Base-by-base conservation (phyloP, 2,797 vertebrate genomes). In the Macropodus opercularis region DNA sequence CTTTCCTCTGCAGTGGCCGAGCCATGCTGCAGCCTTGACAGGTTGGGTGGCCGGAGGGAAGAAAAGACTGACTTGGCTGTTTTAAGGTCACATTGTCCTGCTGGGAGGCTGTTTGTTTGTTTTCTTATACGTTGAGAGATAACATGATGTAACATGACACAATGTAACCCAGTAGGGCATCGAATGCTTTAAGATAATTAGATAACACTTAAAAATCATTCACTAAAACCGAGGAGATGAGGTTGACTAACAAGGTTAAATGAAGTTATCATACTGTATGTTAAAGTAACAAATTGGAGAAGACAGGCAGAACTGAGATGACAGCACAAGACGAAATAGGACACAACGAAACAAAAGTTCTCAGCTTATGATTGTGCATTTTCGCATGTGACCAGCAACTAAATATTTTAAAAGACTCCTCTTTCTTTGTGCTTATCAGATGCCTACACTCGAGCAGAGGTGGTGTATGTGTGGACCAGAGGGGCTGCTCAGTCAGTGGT, bases 371-470 rank as follows among this genome's bases (percentile, higher is more conserved):
- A 18, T 40, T 68, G 48, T 6, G 35, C 27, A 40, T 52, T 57
- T 49, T n/a, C n/a, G n/a, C n/a, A n/a, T n/a, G n/a, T n/a, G 39
- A 41, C 21, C 23, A 36, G 43, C 47, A 65, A 29, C 23, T 29
- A 69, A 81, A 71, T 69, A 50, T 51, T 69, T 49, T 11, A 56
- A 56, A 38, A 29, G 14, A 13, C 54, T 58, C 64, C 22, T 3
- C 46, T 73, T 32, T n/a, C 0, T 63, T 74, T 57, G 2, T 75
- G 76, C 63, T 8, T 56, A 53, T 55, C 57, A 99, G 98, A 99
- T 89, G 98, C 98, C 56, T 99, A 99, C 49, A 99, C 98, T 4
- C 94, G 94, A 69, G 95, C 96, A 10, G 98, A 98, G 83, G 98
- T 99, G 44, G 95, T 98, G 32, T 99, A 98, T 1, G 94, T 95